Base-by-base conservation (phyloP, 2,113 vertebrate genomes). In the Callocephalon fimbriatum region DNA sequence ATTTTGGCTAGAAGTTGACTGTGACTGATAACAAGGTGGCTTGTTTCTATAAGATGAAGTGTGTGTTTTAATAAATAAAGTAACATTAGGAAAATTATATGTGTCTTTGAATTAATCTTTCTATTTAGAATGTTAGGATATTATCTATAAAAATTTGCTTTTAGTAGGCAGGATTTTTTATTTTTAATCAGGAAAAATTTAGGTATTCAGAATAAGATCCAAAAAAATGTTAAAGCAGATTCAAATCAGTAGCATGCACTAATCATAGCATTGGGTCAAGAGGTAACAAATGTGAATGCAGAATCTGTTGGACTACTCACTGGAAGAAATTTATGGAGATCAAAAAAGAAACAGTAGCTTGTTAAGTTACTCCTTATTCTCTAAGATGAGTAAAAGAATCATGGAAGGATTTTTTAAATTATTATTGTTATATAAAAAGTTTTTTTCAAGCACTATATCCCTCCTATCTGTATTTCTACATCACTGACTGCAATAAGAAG, bases 21-120 rank as follows among this genome's bases (percentile, higher is more conserved):
- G 12, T 6, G 2, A 76, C 10, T 66, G 15, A 73, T 44, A 47
- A 14, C 13, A 48, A 72, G 3, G 19, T 58, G 38, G 0, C 0
- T 76, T 45, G 92, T 87, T 74, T 27, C 38, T 88, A 4, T 22
- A 42, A 81, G 38, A 67, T 7, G 66, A 82, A 73, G 2, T 37
- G 6, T 50, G 18, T 14, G 7, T 85, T 78, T 85, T 48, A 88
- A 82, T 63, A 83, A 42, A 20, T 38, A 45, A 84, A 29, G 5
- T 47, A 75, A n/a, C 16, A 47, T 70, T 70, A 82, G 19, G 21
- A 83, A 90, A 80, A 77, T 50, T 26, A 17, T 47, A 70, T 70
- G 12, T 45, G 27, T 27, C 16, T 76, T 88, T 68, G 12, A 81
- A 75, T 18, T 63, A 4, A 65, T 78, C n/a, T 86, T 92, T 74